Percentiles rank a stretch among this genome's conserved stretches.
phyloP scores from a whole-genome alignment of 2,113 vertebrate species.

The Rhinolophus sinicus region DNA sequence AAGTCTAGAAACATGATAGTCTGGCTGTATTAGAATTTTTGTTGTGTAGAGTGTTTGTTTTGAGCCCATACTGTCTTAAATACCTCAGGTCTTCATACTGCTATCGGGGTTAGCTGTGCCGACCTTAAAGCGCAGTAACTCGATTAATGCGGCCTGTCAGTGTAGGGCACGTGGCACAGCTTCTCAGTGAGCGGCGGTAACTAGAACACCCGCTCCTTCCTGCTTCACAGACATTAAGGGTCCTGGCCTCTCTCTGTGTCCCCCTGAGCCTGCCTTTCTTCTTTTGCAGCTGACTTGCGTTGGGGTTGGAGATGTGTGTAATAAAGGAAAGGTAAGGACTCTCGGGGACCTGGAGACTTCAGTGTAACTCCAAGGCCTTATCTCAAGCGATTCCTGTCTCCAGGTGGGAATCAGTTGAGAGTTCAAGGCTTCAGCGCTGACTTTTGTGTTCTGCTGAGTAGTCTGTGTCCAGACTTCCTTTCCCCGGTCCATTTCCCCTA shows the following conservation, averaged over 20 bases:
- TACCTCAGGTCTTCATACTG: background rate
- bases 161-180: fast-evolving
- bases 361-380: background rate
- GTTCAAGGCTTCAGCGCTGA: background rate
- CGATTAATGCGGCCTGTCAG: background rate
- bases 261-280: conserved; percentile 26
- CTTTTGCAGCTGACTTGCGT: conserved; percentile 94
- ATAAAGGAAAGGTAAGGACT: conserved; percentile 94
- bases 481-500: background rate
- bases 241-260: background rate
- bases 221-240: background rate
- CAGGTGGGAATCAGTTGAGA: background rate
- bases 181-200: background rate
- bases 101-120: background rate
- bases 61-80: background rate
- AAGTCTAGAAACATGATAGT: background rate
- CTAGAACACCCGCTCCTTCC: background rate
- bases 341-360: background rate
- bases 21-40: background rate
- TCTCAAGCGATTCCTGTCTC: background rate
- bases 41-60: background rate
- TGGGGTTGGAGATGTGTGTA: conserved; percentile 95
- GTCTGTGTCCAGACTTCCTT: background rate
- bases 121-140: background rate
- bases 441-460: background rate